Evolutionary conservation across 2,113 vertebrate species (phyloP).

Genomic region (Osmerus mordax): DNA sequence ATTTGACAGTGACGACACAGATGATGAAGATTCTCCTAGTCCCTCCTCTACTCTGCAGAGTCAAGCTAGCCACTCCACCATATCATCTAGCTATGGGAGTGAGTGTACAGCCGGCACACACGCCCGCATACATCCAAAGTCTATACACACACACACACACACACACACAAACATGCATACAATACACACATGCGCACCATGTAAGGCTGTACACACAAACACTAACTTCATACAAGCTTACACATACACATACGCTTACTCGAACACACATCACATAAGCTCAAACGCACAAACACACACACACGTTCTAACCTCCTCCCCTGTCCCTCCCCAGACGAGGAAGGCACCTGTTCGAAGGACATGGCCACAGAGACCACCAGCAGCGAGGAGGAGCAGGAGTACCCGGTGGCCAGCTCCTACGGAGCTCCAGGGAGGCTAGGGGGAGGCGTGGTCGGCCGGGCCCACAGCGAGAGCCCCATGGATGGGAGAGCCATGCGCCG

Average conservation of each 20-base stretch:
- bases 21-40: constrained; percentile 94
- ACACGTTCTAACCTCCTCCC: neutral
- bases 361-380: constrained; percentile 88
- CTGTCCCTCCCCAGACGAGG: constrained; percentile 75
- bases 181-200: neutral
- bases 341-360: constrained; percentile 88
- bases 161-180: neutral
- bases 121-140: neutral
- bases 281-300: neutral
- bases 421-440: constrained; percentile 58
- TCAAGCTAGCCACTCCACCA: constrained; percentile 95
- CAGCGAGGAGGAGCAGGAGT: constrained; percentile 96
- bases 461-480: constrained; percentile 78
- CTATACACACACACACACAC: no score
- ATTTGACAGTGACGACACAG: constrained; percentile 93
- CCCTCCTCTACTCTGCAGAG: constrained; percentile 95
- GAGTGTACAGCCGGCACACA: constrained; percentile 57
- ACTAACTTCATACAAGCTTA: neutral
- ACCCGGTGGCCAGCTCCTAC: constrained; percentile 73
- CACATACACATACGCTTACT: neutral
- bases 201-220: neutral
- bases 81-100: constrained; percentile 95
- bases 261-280: neutral
- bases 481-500: constrained; percentile 89
- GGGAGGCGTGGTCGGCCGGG: constrained; percentile 47